These are phyloP conservation scores for Daboia siamensis DNA, from an alignment of 2,113 vertebrate species.

Conservation along the genomic window DNA sequence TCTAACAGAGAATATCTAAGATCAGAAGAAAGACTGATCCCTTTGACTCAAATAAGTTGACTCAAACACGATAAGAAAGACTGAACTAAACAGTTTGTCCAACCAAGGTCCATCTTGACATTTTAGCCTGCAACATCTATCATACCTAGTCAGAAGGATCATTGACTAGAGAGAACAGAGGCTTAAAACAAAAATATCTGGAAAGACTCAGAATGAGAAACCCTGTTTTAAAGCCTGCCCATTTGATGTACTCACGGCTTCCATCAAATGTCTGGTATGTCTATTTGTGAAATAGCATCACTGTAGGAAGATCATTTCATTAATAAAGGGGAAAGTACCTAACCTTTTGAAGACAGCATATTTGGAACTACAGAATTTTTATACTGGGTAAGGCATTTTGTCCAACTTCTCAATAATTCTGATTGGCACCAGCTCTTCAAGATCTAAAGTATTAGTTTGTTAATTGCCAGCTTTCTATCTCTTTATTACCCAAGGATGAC, in stretches of 20 bases:
- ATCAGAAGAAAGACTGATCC: constrained; percentile 36
- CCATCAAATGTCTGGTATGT: too few species aligned
- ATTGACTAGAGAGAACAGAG: neutral
- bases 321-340: neutral
- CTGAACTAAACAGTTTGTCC: neutral
- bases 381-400: neutral
- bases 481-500: neutral
- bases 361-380: neutral
- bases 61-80: neutral
- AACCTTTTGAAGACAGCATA: neutral
- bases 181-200: neutral
- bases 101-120: too few species aligned
- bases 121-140: neutral
- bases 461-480: neutral
- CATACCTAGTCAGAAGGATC: neutral
- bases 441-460: neutral
- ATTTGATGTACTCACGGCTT: neutral
- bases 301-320: neutral
- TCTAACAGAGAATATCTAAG: constrained; percentile 40
- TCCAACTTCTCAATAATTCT: neutral
- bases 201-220: too few species aligned
- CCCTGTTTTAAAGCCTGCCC: neutral
- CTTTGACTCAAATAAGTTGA: constrained; percentile 2
- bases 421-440: neutral
- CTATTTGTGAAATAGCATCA: neutral